Evolutionary conservation across 1,140 invertebrate species (phyloP).

Genomic region (Drosophila pallidifrons): DNA sequence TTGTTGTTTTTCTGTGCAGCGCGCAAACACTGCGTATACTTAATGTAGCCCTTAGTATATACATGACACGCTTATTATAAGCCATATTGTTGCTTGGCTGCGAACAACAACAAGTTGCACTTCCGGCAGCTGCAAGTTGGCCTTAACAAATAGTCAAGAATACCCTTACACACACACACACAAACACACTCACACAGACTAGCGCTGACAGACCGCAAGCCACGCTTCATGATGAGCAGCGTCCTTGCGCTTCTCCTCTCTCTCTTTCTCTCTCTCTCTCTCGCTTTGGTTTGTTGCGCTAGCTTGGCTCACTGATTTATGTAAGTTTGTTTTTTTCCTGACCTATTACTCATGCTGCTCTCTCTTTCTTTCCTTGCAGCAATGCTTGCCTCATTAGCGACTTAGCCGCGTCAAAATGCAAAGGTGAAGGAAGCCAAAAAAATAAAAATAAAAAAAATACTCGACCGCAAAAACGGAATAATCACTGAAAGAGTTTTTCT

Average conservation of each 20-base stretch:
- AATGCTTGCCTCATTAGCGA: constrained; percentile 75
- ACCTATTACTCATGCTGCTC: constrained; percentile 41
- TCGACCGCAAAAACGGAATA: constrained; percentile 23
- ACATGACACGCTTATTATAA: constrained; percentile 8
- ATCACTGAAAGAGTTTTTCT: constrained; percentile 45
- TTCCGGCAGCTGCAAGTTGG: constrained; percentile 65
- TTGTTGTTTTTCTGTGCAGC: constrained; percentile 14
- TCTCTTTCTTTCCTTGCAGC: constrained; percentile 55
- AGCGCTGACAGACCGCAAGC: constrained; percentile 28
- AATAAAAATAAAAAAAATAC: constrained; percentile 29
- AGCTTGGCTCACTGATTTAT: constrained; percentile 39
- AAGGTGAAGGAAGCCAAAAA: constrained; percentile 44
- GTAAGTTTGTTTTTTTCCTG: constrained; percentile 31
- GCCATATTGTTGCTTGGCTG: constrained; percentile 23
- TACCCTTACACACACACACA: neutral
- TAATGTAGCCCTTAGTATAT: constrained; percentile 24
- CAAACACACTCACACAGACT: constrained; percentile 1
- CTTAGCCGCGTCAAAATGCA: constrained; percentile 51
- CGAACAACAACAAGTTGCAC: constrained; percentile 63
- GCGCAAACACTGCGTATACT: constrained; percentile 61
- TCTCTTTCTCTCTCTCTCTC: neutral
- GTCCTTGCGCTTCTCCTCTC: constrained; percentile 30
- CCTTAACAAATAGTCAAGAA: constrained; percentile 30
- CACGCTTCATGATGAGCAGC: constrained; percentile 22
- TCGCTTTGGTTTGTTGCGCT: neutral